A percentile compares a stretch with the other conserved stretches of the same genome.
These are phyloP conservation scores for Epirrita christyi DNA, from an alignment of 2,888 invertebrate species.

Conservation along the genomic window DNA sequence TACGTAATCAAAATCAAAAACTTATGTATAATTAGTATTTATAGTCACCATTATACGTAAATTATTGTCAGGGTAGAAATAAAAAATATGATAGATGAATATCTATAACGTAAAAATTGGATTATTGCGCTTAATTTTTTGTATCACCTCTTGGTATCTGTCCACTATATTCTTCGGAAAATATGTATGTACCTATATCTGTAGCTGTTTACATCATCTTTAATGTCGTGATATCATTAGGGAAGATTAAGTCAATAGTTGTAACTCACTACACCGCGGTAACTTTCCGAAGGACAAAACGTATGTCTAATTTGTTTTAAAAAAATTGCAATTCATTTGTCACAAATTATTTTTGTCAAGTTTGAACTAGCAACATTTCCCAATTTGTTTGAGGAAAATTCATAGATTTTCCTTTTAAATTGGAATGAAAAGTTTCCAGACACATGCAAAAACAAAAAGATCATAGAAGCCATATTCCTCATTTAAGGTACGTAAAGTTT, in stretches of 20 bases:
- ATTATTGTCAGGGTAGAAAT: slow-evolving; percentile 92
- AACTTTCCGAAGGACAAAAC: background rate
- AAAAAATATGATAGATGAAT: slow-evolving; percentile 68
- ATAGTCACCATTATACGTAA: slow-evolving; percentile 93
- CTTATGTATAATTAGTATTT: slow-evolving; percentile 75
- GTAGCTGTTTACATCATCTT: slow-evolving; percentile 53
- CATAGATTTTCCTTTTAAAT: slow-evolving; percentile 2
- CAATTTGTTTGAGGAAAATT: background rate
- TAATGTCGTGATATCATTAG: slow-evolving; percentile 74
- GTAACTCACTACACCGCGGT: slow-evolving; percentile 41
- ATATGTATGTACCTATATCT: slow-evolving; percentile 41
- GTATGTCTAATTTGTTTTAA: background rate
- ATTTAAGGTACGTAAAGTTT: slow-evolving; percentile 65
- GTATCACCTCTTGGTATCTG: slow-evolving; percentile 75
- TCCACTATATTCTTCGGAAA: slow-evolving; percentile 70
- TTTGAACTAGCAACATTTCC: background rate
- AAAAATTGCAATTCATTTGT: background rate
- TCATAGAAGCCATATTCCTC: slow-evolving; percentile 58
- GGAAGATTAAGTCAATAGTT: slow-evolving; percentile 58
- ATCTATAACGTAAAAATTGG: slow-evolving; percentile 67
- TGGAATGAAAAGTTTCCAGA: slow-evolving; percentile 41
- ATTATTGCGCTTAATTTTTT: slow-evolving; percentile 74
- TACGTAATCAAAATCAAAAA: slow-evolving; percentile 76
- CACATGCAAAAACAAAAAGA: slow-evolving; percentile 61
- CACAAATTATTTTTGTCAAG: background rate